Conservation (phyloP, 1,140 invertebrate genomes). For the Venustaconcha ellipsiformis region DNA sequence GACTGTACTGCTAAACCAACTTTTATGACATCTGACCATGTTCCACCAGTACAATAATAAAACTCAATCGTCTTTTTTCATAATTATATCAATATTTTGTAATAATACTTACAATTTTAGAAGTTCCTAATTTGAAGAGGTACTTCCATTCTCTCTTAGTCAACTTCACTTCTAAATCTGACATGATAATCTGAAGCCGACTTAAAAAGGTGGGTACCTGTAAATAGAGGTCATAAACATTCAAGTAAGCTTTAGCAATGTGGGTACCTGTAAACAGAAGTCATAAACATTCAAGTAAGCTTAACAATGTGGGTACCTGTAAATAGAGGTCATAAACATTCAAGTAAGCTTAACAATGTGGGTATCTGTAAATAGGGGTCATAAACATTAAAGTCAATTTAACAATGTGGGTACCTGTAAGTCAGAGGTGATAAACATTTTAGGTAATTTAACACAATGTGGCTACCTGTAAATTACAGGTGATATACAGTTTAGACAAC, state of each 20-base stretch:
- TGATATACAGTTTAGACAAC: background rate
- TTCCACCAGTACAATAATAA: background rate
- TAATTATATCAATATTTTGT: background rate
- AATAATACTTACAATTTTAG: constrained; percentile 75
- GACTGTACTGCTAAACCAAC: background rate
- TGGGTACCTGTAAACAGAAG: too few relatives aligned
- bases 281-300: too few relatives aligned
- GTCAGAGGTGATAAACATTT: constrained; percentile 57
- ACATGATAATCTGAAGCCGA: constrained; percentile 69
- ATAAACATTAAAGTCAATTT: constrained; percentile 70
- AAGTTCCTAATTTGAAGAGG: constrained; percentile 78
- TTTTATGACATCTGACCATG: background rate
- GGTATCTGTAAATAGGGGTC: too few relatives aligned
- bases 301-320: too few relatives aligned
- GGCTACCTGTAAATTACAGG: constrained; percentile 63
- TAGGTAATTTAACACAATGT: constrained; percentile 74
- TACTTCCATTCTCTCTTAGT: constrained; percentile 80
- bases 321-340: too few relatives aligned
- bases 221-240: background rate
- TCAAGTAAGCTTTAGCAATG: too few relatives aligned
- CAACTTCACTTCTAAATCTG: constrained; percentile 75
- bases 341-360: too few relatives aligned
- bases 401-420: constrained; percentile 73
- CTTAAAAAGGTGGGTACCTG: constrained; percentile 11
- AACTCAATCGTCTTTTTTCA: background rate